Evolutionary conservation across 2,888 invertebrate genomes (phyloP).

Genomic region (Acronicta aceris): DNA sequence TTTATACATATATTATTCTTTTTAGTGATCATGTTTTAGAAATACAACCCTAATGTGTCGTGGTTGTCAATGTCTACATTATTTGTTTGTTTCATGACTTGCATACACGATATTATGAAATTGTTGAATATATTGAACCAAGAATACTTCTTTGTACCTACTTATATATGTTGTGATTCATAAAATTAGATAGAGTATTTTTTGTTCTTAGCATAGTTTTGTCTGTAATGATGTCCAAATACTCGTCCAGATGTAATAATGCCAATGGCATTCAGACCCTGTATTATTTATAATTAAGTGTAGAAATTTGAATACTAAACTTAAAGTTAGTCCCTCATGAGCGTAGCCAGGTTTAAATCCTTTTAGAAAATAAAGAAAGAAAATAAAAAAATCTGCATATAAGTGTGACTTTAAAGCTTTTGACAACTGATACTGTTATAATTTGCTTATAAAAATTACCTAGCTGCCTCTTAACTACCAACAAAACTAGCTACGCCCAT

Average conservation of each 20-base stretch:
- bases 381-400: too few species aligned
- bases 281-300: conserved; percentile 1
- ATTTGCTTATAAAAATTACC: not conserved
- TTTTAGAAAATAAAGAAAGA: not conserved
- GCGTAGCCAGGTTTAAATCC: conserved; percentile 15
- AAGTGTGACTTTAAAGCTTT: too few species aligned
- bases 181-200: not conserved
- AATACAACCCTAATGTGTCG: conserved; percentile 14
- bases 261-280: not conserved
- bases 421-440: too few species aligned
- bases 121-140: not conserved
- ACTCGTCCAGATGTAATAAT: not conserved
- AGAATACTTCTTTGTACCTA: not conserved
- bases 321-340: not conserved
- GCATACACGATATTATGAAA: not conserved
- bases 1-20: not conserved
- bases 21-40: conserved; percentile 3
- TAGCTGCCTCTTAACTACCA: not conserved
- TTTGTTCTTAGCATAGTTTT: not conserved
- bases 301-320: conserved; percentile 5
- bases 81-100: not conserved
- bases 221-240: not conserved
- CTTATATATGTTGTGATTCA: not conserved
- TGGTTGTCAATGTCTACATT: conserved; percentile 4
- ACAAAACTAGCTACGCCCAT: conserved; percentile 22